Percentiles rank a stretch among this genome's conserved stretches.
Conservation (phyloP, 2,797 vertebrate species). For the Argyrosomus regius region DNA sequence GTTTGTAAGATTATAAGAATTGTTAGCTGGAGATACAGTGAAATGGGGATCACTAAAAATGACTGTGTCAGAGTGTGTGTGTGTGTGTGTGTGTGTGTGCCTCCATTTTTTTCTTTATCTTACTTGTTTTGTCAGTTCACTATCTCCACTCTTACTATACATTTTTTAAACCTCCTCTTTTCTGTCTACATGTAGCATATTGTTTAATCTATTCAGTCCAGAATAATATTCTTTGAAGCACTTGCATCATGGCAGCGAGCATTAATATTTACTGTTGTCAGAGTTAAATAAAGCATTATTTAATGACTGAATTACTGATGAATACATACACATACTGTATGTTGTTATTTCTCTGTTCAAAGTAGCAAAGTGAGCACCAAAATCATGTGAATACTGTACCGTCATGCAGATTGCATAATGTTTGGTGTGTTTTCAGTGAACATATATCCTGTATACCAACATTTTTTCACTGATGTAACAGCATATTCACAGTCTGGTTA, state of each 20-base stretch:
- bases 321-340: background rate
- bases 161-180: background rate
- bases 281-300: conserved; percentile 38
- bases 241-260: conserved; percentile 2
- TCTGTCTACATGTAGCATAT: conserved; percentile 14
- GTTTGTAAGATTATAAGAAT: conserved; percentile 56
- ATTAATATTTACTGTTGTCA: conserved; percentile 16
- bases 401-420: too few species aligned
- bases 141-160: background rate
- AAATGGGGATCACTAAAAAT: conserved; percentile 39
- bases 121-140: background rate
- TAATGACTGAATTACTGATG: conserved; percentile 35
- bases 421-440: too few species aligned
- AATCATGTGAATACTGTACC: background rate
- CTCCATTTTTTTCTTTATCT: conserved; percentile 16
- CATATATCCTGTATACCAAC: too few species aligned
- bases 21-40: conserved; percentile 40
- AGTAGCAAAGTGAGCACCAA: background rate
- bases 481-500: too few species aligned
- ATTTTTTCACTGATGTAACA: too few species aligned
- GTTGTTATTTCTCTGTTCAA: background rate
- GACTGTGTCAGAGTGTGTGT: conserved; percentile 2
- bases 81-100: background rate
- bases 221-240: conserved; percentile 39
- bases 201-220: conserved; percentile 36